Evolutionary conservation across 2,113 vertebrate genomes (phyloP).

Genomic region (Lontra canadensis): DNA sequence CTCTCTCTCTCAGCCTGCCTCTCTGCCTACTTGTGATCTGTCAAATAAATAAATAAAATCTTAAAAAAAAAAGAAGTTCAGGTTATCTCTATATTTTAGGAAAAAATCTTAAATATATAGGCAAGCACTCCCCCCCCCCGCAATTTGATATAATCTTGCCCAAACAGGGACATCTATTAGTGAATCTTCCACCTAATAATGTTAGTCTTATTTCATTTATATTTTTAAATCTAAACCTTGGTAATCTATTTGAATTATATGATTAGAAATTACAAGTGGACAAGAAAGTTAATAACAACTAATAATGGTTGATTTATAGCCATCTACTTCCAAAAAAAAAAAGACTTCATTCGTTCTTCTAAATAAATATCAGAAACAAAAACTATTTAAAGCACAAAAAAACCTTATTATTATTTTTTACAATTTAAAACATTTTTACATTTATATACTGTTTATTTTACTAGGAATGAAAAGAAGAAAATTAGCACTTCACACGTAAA

Average conservation of each 20-base stretch:
- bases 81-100: neutral
- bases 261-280: neutral
- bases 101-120: slow-evolving; percentile 4
- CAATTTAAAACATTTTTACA: neutral
- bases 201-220: neutral
- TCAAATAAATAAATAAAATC: no score
- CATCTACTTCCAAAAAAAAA: neutral
- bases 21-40: no score
- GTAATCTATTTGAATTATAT: neutral
- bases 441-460: neutral
- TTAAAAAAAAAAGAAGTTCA: no score
- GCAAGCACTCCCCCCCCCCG: neutral
- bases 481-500: neutral
- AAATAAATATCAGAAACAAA: neutral
- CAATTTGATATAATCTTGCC: neutral
- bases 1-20: no score
- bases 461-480: neutral
- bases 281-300: neutral
- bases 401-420: neutral
- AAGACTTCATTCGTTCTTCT: neutral
- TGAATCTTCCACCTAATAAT: neutral
- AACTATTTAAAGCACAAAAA: neutral
- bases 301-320: neutral
- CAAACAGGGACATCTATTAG: neutral
- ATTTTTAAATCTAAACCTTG: neutral